A percentile compares a stretch with the other conserved stretches of the same genome.
These are phyloP conservation scores for Ophion ventricosus DNA, from an alignment of 2,888 invertebrate species.

Conservation along the genomic window DNA sequence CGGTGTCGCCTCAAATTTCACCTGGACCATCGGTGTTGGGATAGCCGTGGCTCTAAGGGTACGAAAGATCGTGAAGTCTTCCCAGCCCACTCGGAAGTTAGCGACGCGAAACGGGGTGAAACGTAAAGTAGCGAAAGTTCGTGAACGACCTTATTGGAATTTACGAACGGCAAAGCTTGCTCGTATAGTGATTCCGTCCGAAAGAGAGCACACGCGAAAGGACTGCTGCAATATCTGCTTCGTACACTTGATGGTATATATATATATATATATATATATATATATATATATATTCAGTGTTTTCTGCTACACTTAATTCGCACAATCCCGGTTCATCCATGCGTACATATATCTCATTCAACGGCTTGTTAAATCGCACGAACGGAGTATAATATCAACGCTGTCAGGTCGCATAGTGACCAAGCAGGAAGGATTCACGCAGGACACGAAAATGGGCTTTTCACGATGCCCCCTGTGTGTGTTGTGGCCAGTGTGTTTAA, in stretches of 20 bases:
- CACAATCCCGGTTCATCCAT: slow-evolving; percentile 17
- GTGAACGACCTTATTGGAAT: slow-evolving; percentile 45
- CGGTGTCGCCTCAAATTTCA: slow-evolving; percentile 67
- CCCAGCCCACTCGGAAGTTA: slow-evolving; percentile 28
- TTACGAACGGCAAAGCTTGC: not conserved
- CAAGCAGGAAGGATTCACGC: not conserved
- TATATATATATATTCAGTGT: not conserved
- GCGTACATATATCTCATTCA: slow-evolving; percentile 22
- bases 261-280: too few species aligned
- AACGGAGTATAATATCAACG: slow-evolving; percentile 46
- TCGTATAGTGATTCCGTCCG: slow-evolving; percentile 16
- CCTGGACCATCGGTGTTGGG: slow-evolving; percentile 62
- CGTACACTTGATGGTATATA: not conserved
- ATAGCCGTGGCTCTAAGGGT: slow-evolving; percentile 36
- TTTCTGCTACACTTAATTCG: slow-evolving; percentile 22
- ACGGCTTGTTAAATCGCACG: slow-evolving; percentile 45
- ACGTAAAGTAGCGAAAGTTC: slow-evolving; percentile 36
- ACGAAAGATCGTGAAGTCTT: slow-evolving; percentile 31
- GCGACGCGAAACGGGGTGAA: slow-evolving; percentile 24
- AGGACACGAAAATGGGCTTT: slow-evolving; percentile 34
- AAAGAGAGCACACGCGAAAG: not conserved
- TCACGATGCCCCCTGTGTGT: slow-evolving; percentile 35
- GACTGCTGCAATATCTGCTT: slow-evolving; percentile 19
- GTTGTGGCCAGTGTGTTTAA: slow-evolving; percentile 52
- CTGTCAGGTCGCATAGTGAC: slow-evolving; percentile 22